Percentiles rank a stretch among this genome's conserved stretches.
Conservation (phyloP, 2,113 vertebrate species). For the Chiloscyllium plagiosum region DNA sequence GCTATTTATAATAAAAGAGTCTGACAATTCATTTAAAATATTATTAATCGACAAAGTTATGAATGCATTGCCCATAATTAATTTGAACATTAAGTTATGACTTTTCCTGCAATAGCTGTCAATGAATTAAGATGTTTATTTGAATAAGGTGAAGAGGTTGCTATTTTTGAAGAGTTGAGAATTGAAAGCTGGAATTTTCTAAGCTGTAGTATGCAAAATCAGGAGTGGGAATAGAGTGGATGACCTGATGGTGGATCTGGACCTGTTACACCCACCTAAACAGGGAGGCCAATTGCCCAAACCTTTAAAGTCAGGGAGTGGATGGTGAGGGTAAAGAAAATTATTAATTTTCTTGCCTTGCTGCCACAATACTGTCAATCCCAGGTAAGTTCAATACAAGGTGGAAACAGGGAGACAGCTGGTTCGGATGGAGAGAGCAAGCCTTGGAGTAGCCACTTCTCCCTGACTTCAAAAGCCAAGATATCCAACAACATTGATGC, state of each 20-base stretch:
- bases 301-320: background rate
- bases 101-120: background rate
- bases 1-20: background rate
- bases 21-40: background rate
- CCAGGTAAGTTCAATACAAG: background rate
- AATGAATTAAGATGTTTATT: background rate
- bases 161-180: background rate
- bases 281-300: background rate
- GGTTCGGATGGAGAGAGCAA: background rate
- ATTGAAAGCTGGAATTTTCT: background rate
- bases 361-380: background rate
- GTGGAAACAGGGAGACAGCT: background rate
- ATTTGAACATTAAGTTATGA: background rate
- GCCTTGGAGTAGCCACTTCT: background rate
- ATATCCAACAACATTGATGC: background rate
- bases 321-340: background rate
- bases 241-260: background rate
- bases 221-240: background rate
- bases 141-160: background rate
- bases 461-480: background rate
- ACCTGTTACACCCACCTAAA: background rate
- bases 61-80: background rate
- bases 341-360: background rate
- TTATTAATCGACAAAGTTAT: conserved; percentile 1
- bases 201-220: background rate